These are phyloP conservation scores for Laothoe populi DNA, from an alignment of 2,888 invertebrate species.

Conservation along the genomic window DNA sequence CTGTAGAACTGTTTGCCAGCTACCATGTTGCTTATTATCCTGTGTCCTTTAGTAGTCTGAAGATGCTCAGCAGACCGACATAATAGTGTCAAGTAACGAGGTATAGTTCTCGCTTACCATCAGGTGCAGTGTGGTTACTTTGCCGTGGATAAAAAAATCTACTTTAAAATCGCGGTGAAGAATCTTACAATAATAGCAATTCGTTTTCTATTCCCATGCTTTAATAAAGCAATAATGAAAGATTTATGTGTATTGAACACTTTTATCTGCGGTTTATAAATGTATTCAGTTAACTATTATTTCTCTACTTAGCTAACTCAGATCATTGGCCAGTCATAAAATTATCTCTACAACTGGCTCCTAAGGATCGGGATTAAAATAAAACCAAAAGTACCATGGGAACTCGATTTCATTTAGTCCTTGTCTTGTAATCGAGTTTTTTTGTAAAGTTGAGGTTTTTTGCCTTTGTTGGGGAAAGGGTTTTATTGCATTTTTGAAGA, in stretches of 20 bases:
- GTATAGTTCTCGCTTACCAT: too few species aligned
- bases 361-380: not conserved
- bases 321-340: slow-evolving; percentile 21
- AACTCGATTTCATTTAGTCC: not conserved
- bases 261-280: not conserved
- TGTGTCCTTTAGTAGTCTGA: too few species aligned
- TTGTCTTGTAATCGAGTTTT: slow-evolving; percentile 1
- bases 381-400: slow-evolving; percentile 3
- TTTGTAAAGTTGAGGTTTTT: not conserved
- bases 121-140: too few species aligned
- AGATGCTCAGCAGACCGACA: too few species aligned
- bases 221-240: too few species aligned
- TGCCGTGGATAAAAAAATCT: too few species aligned
- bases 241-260: not conserved
- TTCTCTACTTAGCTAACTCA: slow-evolving; percentile 21
- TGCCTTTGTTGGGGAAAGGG: not conserved
- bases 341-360: slow-evolving; percentile 4
- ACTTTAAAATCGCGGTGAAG: too few species aligned
- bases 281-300: slow-evolving; percentile 17
- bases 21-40: too few species aligned
- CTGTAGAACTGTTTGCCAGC: too few species aligned
- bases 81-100: too few species aligned
- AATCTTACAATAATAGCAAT: too few species aligned
- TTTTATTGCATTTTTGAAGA: not conserved
- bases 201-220: too few species aligned